A percentile compares a stretch with the other conserved stretches of the same genome.
These are phyloP conservation scores for Empis stercorea DNA, from an alignment of 2,888 invertebrate species.

Conservation along the genomic window DNA sequence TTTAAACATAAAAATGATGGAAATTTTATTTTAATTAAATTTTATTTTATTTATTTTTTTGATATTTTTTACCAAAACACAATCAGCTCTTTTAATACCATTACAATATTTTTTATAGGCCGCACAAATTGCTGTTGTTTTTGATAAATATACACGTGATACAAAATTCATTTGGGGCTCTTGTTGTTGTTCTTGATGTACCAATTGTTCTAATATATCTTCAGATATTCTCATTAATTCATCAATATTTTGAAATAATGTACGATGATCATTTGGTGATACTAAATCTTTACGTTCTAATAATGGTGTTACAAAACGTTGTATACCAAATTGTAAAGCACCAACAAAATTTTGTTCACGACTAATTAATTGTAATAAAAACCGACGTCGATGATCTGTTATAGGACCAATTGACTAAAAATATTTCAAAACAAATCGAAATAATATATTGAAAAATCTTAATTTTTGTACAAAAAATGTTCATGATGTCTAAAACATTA, in stretches of 20 bases:
- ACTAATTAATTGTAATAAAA: slow-evolving; percentile 60
- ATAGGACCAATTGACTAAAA: slow-evolving; percentile 35
- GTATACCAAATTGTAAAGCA: slow-evolving; percentile 63
- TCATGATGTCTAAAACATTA: too few relatives aligned
- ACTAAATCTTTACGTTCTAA: slow-evolving; percentile 64
- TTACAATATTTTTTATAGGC: slow-evolving; percentile 73
- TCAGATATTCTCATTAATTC: slow-evolving; percentile 65
- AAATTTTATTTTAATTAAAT: neutral
- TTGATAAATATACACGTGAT: slow-evolving; percentile 57
- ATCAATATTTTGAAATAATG: slow-evolving; percentile 74
- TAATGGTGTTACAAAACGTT: slow-evolving; percentile 63
- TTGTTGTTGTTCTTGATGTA: slow-evolving; percentile 63
- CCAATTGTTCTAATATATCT: slow-evolving; percentile 62
- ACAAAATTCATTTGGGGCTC: slow-evolving; percentile 53
- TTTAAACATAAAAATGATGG: slow-evolving; percentile 17
- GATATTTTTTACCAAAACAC: slow-evolving; percentile 49
- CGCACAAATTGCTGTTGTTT: slow-evolving; percentile 58
- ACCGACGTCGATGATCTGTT: slow-evolving; percentile 48
- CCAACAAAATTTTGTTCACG: slow-evolving; percentile 70
- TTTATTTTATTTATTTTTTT: neutral
- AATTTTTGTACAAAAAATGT: too few relatives aligned
- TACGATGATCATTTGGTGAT: slow-evolving; percentile 60
- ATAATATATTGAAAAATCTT: too few relatives aligned
- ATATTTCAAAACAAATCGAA: slow-evolving; percentile 6
- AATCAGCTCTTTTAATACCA: slow-evolving; percentile 74